phyloP scores from a whole-genome alignment of 2,113 vertebrate species.

The Melozone crissalis region DNA sequence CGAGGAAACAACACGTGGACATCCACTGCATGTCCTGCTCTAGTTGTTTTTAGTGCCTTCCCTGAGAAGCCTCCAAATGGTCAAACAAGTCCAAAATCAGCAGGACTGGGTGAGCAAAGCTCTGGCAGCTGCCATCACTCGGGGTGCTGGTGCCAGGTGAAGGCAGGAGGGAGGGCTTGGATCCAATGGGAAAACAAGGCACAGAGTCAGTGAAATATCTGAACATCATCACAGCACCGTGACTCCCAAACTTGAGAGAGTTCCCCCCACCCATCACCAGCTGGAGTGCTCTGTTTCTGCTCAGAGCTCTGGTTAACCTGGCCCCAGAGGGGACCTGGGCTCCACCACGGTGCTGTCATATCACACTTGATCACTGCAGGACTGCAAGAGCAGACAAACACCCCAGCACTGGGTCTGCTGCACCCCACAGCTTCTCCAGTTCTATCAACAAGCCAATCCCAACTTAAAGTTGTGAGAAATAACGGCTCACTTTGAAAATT shows the following conservation, averaged over 20 bases:
- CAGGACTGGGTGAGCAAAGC: neutral
- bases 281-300: neutral
- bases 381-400: neutral
- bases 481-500: no score
- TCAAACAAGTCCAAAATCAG: neutral
- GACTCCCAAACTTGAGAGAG: fast-evolving
- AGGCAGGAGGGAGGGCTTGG: neutral
- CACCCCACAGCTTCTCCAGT: neutral
- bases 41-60: neutral
- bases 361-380: neutral
- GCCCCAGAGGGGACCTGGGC: neutral
- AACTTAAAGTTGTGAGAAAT: neutral
- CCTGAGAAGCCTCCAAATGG: neutral
- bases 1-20: neutral
- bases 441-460: neutral
- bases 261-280: neutral
- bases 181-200: neutral
- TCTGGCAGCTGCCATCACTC: neutral
- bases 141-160: neutral
- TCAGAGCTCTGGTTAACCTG: neutral
- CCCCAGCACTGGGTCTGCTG: neutral
- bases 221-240: neutral
- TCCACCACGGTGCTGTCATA: neutral
- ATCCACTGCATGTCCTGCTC: neutral
- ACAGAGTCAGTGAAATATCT: neutral